These are phyloP conservation scores for Pteruthius melanotis DNA, from an alignment of 2,113 vertebrate genomes.

Conservation along the genomic window DNA sequence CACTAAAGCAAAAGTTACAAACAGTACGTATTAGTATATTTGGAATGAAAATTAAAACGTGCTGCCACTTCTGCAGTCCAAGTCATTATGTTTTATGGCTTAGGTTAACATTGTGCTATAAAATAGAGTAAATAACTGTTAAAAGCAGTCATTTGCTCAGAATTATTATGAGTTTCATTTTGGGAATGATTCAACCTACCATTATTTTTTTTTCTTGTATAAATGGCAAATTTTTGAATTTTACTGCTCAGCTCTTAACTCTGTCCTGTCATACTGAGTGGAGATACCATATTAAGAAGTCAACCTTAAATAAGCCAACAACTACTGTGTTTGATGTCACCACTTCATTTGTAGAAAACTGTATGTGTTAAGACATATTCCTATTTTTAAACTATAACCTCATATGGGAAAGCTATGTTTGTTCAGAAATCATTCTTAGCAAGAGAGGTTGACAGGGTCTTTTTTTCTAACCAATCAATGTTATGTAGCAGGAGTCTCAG, in stretches of 20 bases:
- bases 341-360: not conserved
- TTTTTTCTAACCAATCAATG: not conserved
- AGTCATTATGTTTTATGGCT: constrained; percentile 72
- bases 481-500: not conserved
- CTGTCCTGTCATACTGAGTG: not conserved
- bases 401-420: not conserved
- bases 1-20: constrained; percentile 51
- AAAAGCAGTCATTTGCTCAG: constrained; percentile 69
- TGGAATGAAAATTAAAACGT: constrained; percentile 67
- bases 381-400: constrained; percentile 33
- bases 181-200: constrained; percentile 34
- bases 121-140: constrained; percentile 74
- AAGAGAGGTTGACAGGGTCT: not conserved
- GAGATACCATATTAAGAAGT: not conserved
- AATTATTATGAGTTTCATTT: constrained; percentile 64
- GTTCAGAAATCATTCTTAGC: not conserved
- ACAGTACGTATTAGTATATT: constrained; percentile 44
- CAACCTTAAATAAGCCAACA: not conserved
- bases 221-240: not conserved
- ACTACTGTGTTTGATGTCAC: not conserved
- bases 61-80: constrained; percentile 51
- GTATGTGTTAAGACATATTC: not conserved
- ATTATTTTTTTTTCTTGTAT: not conserved
- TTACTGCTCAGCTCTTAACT: not conserved
- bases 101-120: constrained; percentile 69